These are phyloP conservation scores for Desmodus rotundus DNA, from an alignment of 2,113 vertebrate species.

Conservation along the genomic window DNA sequence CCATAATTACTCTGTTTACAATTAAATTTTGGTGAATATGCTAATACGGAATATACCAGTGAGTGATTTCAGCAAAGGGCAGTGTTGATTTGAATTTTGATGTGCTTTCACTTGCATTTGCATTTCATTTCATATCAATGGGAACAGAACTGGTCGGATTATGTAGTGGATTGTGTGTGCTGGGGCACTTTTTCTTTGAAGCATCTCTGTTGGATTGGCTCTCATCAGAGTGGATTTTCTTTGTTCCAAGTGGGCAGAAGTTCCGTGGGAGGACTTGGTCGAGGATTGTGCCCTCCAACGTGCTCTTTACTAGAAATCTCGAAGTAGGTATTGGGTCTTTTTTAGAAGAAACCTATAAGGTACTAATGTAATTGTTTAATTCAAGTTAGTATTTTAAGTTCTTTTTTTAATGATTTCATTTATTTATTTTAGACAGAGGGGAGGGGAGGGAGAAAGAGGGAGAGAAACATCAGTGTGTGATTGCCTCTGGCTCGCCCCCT, in stretches of 20 bases:
- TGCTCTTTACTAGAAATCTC: background rate
- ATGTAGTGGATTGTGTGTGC: background rate
- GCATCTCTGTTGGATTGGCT: background rate
- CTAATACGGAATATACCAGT: constrained; percentile 53
- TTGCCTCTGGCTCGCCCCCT: too few species aligned
- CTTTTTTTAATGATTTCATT: background rate
- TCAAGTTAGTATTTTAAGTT: background rate
- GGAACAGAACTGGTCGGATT: constrained; percentile 18
- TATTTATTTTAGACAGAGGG: too few species aligned
- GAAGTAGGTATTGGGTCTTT: background rate
- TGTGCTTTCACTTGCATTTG: constrained; percentile 53
- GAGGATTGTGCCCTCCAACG: background rate
- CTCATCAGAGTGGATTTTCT: background rate
- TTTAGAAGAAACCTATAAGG: background rate
- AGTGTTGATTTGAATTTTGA: constrained; percentile 47
- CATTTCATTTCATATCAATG: background rate
- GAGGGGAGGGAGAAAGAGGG: too few species aligned
- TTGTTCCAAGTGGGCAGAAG: background rate
- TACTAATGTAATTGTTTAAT: background rate
- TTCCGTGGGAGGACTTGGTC: background rate
- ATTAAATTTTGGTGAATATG: constrained; percentile 74
- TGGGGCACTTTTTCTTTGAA: background rate
- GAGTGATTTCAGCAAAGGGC: constrained; percentile 56
- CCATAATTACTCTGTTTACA: constrained; percentile 75
- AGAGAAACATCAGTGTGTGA: too few species aligned